Evolutionary conservation across 2,888 invertebrate species (phyloP).

Genomic region (Drosophila paranaensis): DNA sequence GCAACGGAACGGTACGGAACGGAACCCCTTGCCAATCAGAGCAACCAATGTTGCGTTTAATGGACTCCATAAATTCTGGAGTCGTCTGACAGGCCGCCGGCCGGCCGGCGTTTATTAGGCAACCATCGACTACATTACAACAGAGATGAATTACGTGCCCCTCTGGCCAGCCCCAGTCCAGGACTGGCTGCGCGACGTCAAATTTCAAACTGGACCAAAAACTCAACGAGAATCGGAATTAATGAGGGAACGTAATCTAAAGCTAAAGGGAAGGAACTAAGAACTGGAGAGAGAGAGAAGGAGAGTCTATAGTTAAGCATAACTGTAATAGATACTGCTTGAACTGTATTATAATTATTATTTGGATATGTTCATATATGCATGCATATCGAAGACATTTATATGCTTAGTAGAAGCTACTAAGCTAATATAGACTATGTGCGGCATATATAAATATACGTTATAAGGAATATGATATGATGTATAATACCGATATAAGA

Average conservation of each 20-base stretch:
- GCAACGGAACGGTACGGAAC: no score
- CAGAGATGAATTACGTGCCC: constrained; percentile 34
- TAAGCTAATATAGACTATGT: no score
- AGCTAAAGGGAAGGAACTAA: no score
- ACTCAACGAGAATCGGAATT: neutral
- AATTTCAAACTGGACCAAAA: neutral
- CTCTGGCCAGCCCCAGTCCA: neutral
- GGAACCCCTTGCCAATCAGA: constrained; percentile 47
- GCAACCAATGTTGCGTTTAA: constrained; percentile 71
- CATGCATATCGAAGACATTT: no score
- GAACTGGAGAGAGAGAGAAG: no score
- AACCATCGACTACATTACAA: constrained; percentile 19
- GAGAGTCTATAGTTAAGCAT: neutral
- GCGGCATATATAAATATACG: no score
- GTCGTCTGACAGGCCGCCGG: constrained; percentile 27
- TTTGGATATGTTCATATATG: no score
- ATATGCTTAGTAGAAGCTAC: no score
- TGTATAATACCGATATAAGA: no score
- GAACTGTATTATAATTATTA: no score
- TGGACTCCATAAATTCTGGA: constrained; percentile 71
- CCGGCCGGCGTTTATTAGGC: constrained; percentile 39
- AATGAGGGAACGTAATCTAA: neutral
- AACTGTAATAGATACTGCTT: neutral
- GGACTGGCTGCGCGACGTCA: neutral
- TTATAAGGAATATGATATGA: no score